Evolutionary conservation across 2,113 vertebrate genomes (phyloP).

Genomic region (Acinonyx jubatus): DNA sequence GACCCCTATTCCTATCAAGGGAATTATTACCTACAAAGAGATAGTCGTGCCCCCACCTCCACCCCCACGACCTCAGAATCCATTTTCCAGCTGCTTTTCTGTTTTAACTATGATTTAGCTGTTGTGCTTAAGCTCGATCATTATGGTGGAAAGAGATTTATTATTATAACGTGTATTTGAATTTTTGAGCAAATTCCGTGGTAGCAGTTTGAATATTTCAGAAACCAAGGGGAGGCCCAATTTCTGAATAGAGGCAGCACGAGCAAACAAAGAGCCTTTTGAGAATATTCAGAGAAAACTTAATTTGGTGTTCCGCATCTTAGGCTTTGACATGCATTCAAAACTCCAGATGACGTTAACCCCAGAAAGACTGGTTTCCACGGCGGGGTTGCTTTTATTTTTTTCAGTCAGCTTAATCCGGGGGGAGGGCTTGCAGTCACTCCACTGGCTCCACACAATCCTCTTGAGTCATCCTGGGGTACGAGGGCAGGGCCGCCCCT

Average conservation of each 20-base stretch:
- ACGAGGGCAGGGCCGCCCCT: too few species aligned
- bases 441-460: rapidly evolving
- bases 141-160: background rate
- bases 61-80: background rate
- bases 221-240: background rate
- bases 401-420: background rate
- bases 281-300: background rate
- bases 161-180: background rate
- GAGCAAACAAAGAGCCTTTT: background rate
- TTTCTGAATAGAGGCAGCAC: background rate
- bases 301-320: background rate
- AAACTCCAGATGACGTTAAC: background rate
- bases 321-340: background rate
- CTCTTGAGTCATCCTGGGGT: background rate
- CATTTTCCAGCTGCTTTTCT: background rate
- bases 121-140: background rate
- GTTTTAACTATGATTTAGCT: background rate
- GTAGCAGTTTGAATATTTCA: background rate
- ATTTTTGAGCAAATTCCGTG: background rate
- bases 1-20: background rate
- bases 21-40: background rate
- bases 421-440: background rate
- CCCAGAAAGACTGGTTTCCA: background rate
- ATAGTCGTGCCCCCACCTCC: background rate
- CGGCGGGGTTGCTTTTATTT: background rate